Evolutionary conservation across 2,113 vertebrate species (phyloP), one percentile per base, ranked within the genome.

Genomic region (Salvelinus sp.): DNA sequence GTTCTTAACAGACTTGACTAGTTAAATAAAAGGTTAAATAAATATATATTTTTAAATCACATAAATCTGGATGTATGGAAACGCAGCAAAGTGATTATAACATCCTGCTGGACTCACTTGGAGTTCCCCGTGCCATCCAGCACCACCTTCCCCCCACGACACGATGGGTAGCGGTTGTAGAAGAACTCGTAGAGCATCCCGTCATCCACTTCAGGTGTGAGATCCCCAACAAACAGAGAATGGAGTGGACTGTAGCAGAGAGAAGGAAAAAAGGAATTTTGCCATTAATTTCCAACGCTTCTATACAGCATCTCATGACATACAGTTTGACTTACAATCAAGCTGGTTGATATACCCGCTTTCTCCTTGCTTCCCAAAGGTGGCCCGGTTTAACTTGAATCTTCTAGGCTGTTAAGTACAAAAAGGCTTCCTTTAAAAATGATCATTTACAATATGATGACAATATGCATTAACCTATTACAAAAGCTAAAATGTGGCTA

Each of bases 141-240:
- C 80, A 98, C 95, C 83, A 98, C 95, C 90, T 97, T 98, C 22
- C 95, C 96, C 69, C 96, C 95, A 60, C 95, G 95, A 88, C 97
- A 98, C 0, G 96, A 95, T 13, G 96, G 95, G 86, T 97, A 98
- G 60, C 96, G 95, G 89, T 95, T 96, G 90, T 97, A 96, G 81
- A 98, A 98, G 88, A 96, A 98, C 83, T 98, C 96, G 70, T 98
- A 98, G 50, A 98, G 92, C 96, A 98, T 97, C 70, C 96, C 96
- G 69, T 98, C 96, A 57, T 98, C 96, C 87, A 98, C 97, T 0
- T 98, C 97, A 1, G 96, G 94, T 63, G 95, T 96, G 64, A 98
- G 90, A 82, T 98, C 96, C 71, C 96, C 95, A 70, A 98, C 96
- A 86, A 98, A 98, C 70, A 98, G 92, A 60, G 96, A 97, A 80